Evolutionary conservation across 2,888 invertebrate genomes (phyloP).

Genomic region (Leptinotarsa haldemani): DNA sequence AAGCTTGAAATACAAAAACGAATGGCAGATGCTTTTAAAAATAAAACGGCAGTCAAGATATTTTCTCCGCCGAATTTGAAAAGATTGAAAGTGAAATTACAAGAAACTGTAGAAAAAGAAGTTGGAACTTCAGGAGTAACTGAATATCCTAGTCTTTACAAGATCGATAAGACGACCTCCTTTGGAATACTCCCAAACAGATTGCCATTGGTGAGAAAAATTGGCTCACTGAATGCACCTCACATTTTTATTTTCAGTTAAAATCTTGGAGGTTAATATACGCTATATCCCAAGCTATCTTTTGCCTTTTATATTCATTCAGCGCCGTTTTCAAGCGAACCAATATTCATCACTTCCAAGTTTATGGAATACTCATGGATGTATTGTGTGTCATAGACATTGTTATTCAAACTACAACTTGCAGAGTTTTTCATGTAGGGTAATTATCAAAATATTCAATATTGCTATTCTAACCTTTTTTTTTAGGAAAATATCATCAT

Average conservation of each 20-base stretch:
- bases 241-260: conserved; percentile 48
- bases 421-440: background rate
- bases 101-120: conserved; percentile 3
- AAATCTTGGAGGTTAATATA: conserved; percentile 68
- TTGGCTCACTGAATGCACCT: background rate
- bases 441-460: background rate
- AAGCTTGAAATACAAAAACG: conserved; percentile 39
- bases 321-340: conserved; percentile 65
- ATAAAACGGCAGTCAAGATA: conserved; percentile 22
- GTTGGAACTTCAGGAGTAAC: background rate
- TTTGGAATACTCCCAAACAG: background rate
- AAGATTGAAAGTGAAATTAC: conserved; percentile 35
- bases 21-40: conserved; percentile 31
- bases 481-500: conserved; percentile 64
- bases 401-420: conserved; percentile 59
- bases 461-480: background rate
- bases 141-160: conserved; percentile 34
- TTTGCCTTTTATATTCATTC: conserved; percentile 68
- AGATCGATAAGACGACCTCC: background rate
- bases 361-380: conserved; percentile 64
- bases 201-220: background rate
- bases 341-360: conserved; percentile 65
- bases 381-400: conserved; percentile 66
- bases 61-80: conserved; percentile 30
- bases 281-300: conserved; percentile 64